phyloP scores from a whole-genome alignment of 2,888 invertebrate genomes.

The Rhamphomyia laevipes region DNA sequence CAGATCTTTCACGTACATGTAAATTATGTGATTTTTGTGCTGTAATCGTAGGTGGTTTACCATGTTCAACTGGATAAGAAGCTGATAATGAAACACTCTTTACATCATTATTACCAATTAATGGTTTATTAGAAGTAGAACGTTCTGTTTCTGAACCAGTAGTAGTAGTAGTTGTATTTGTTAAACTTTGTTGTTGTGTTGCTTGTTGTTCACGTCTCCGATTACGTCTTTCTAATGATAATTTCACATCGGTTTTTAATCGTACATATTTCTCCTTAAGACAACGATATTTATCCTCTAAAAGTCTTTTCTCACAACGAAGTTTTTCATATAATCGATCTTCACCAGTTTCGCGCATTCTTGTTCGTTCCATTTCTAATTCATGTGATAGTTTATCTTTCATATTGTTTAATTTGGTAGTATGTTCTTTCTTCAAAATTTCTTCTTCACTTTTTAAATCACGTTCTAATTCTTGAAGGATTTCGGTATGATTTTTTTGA shows the following conservation, averaged over 20 bases:
- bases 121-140: slow-evolving; percentile 59
- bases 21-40: slow-evolving; percentile 5
- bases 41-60: slow-evolving; percentile 4
- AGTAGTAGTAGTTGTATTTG: slow-evolving; percentile 39
- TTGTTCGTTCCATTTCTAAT: slow-evolving; percentile 40
- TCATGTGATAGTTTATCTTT: slow-evolving; percentile 48
- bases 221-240: slow-evolving; percentile 63
- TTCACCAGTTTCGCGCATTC: slow-evolving; percentile 35
- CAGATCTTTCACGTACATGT: slow-evolving; percentile 18
- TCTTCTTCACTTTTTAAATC: slow-evolving; percentile 48
- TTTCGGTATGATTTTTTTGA: slow-evolving; percentile 33
- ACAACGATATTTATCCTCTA: slow-evolving; percentile 68
- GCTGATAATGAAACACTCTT: slow-evolving; percentile 27
- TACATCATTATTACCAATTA: slow-evolving; percentile 38
- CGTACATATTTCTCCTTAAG: slow-evolving; percentile 72
- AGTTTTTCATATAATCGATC: slow-evolving; percentile 49
- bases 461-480: slow-evolving; percentile 33
- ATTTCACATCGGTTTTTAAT: slow-evolving; percentile 67
- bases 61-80: slow-evolving; percentile 25
- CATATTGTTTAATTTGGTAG: slow-evolving; percentile 51
- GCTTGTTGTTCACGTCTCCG: slow-evolving; percentile 48
- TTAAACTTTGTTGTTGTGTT: slow-evolving; percentile 15
- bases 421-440: slow-evolving; percentile 54
- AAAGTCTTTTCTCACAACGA: slow-evolving; percentile 54
- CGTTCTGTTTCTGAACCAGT: slow-evolving; percentile 72